Evolutionary conservation across 2,113 vertebrate genomes (phyloP).

Genomic region (Ailurus styani): DNA sequence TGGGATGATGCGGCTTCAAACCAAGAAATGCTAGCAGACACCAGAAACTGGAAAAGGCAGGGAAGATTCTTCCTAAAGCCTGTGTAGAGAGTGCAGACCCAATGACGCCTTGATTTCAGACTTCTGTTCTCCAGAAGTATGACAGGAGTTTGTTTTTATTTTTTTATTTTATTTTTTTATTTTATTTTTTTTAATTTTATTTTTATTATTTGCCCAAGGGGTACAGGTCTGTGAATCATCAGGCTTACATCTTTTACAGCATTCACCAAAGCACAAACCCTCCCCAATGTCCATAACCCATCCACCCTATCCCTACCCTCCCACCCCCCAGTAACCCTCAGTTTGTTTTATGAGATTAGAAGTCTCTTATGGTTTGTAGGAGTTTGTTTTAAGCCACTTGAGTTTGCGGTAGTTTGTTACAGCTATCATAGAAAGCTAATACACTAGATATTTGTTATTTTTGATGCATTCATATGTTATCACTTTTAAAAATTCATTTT

Average conservation of each 20-base stretch:
- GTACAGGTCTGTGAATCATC: too few relatives aligned
- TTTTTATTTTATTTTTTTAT: too few relatives aligned
- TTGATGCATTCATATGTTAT: neutral
- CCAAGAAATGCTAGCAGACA: neutral
- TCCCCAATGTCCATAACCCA: too few relatives aligned
- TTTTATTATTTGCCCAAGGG: too few relatives aligned
- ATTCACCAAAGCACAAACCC: too few relatives aligned
- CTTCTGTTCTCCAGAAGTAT: neutral
- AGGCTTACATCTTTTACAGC: too few relatives aligned
- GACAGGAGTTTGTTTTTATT: neutral
- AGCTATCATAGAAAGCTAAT: neutral
- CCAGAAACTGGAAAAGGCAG: neutral
- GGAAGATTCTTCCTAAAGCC: neutral
- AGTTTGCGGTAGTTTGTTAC: neutral
- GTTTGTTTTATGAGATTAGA: too few relatives aligned
- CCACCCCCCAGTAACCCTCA: too few relatives aligned
- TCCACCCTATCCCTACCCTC: too few relatives aligned
- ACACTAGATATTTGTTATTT: neutral
- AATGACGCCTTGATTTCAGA: neutral
- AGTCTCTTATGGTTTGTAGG: too few relatives aligned
- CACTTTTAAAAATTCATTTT: conserved; percentile 9
- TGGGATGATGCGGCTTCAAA: neutral
- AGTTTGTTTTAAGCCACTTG: neutral
- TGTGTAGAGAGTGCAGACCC: neutral
- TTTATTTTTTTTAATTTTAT: too few relatives aligned